Evolutionary conservation across 2,113 vertebrate species (phyloP), one percentile per base, ranked within the genome.

Genomic region (Hydrolagus affinis): DNA sequence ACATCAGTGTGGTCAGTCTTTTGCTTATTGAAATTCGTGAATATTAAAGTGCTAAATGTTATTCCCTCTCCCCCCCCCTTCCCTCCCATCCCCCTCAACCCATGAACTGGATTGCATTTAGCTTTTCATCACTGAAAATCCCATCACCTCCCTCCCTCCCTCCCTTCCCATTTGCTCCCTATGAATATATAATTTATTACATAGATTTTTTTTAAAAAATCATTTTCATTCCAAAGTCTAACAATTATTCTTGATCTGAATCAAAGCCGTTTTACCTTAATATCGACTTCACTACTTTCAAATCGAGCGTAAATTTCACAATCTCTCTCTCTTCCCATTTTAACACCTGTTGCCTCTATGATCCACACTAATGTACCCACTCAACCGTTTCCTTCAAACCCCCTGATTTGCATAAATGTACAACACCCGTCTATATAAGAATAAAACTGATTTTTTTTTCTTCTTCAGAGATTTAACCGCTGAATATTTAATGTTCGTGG

Each of bases 301-400:
- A 28, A 44, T 44, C 44, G 44, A n/a, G 77, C 19, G 25, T 19
- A 6, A 44, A 28, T 83, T 83, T 83, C 19, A 64, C 14, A 10
- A 6, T 32, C 60, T 21, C 60, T 11, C 4, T 17, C n/a, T 85
- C 21, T 28, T 15, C 32, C 56, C 25, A 83, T 44, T 44, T 60
- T 85, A 59, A 25, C 85, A 73, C 85, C 28, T 85, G 72, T 74
- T 75, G 70, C 85, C 30, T 25, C 60, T 32, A 6, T 44, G 44
- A 44, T 44, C 2, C 6, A 3, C 2, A 6, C 44, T 44, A 6
- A 44, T 44, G 44, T 44, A 3, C 6, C 44, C 44, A 3, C 44
- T 44, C 44, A 1, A 1, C 1, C 44, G 44, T 44, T 44, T 44
- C 44, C 44, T 6, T 44, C 44, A n/a, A n/a, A 44, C 44, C 6